phyloP scores from a whole-genome alignment of 2,113 vertebrate genomes.

The mouse (Mus musculus) region GRCm39 chr10:76902001-76902500 shows the following conservation, averaged over 20 bases:
- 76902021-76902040: rapidly evolving
- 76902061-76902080: background rate
- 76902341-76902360: background rate
- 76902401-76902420: too few relatives aligned
- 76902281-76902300: background rate
- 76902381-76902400: too few relatives aligned
- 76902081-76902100: background rate
- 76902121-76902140: background rate
- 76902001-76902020: rapidly evolving
- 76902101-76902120: background rate
- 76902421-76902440: too few relatives aligned
- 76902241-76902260: too few relatives aligned
- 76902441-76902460: too few relatives aligned
- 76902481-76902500: too few relatives aligned
- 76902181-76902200: background rate
- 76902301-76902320: background rate
- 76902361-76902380: too few relatives aligned
- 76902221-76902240: background rate
- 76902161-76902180: too few relatives aligned
- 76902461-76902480: too few relatives aligned
- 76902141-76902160: background rate
- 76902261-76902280: too few relatives aligned
- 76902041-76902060: background rate
- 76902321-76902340: background rate
- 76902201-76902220: too few relatives aligned